A percentile compares a stretch with the other conserved stretches of the same genome.
phyloP scores from a whole-genome alignment of 2,797 vertebrate species.

The Onychomys arenicola region DNA sequence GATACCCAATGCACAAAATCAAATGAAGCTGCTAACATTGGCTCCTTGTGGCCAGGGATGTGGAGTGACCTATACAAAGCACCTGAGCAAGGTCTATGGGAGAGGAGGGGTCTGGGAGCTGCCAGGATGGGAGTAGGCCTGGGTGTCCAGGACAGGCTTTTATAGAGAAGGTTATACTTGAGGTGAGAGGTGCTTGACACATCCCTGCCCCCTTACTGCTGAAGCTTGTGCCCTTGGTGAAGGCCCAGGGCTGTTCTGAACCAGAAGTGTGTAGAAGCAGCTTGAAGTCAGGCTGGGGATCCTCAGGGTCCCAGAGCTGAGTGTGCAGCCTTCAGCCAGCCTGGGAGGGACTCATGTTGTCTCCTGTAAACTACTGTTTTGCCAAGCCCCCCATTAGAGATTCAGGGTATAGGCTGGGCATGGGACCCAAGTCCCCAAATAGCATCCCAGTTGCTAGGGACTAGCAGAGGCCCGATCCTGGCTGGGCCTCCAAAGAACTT shows the following conservation, averaged over 20 bases:
- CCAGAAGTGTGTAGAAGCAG: neutral
- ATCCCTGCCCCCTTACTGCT: neutral
- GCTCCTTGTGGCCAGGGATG: neutral
- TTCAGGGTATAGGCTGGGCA: neutral
- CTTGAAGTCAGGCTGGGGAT: neutral
- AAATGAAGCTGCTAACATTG: neutral
- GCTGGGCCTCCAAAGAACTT: neutral
- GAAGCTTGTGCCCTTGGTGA: neutral
- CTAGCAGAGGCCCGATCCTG: neutral
- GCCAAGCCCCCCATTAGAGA: neutral
- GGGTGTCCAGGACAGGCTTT: neutral
- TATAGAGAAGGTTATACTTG: neutral
- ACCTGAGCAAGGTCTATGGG: neutral
- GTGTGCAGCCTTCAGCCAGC: neutral
- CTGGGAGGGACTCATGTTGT: fast-evolving
- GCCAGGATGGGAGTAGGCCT: neutral
- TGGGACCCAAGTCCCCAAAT: neutral
- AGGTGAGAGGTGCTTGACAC: neutral
- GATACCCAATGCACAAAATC: neutral
- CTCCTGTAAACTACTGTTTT: neutral
- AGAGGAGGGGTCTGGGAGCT: neutral
- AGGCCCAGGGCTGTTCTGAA: neutral
- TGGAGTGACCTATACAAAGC: neutral
- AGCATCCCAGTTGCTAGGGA: neutral
- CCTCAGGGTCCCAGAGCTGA: fast-evolving